phyloP scores from a whole-genome alignment of 2,113 vertebrate species.

The Aythya baeri region DNA sequence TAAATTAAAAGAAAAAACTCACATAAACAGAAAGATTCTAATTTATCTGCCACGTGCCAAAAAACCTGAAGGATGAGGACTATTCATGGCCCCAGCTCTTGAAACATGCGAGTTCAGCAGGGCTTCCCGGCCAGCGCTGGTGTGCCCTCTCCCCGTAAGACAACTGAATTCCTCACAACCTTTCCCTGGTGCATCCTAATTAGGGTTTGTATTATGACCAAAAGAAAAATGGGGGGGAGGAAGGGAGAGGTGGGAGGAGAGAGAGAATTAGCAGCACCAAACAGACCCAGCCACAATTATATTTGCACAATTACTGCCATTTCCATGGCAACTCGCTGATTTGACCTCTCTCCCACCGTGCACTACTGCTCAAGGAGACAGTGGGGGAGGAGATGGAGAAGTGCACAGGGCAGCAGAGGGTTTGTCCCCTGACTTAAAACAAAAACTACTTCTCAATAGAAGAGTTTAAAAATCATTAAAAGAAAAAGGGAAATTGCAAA shows the following conservation, averaged over 20 bases:
- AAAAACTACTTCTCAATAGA: neutral
- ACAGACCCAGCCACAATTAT: slow-evolving; percentile 38
- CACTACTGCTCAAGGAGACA: neutral
- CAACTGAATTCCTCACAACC: slow-evolving; percentile 24
- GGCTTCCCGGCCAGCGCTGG: neutral
- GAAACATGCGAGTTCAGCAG: neutral
- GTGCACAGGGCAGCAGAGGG: neutral
- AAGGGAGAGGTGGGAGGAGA: neutral
- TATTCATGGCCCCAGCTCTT: neutral
- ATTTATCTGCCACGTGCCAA: neutral
- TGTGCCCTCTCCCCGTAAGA: neutral
- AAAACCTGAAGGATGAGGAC: neutral
- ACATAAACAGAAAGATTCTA: neutral
- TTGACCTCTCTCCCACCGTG: neutral
- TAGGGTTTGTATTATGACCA: slow-evolving; percentile 45
- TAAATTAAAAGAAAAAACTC: neutral
- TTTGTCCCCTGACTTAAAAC: neutral
- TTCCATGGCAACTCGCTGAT: slow-evolving; percentile 34
- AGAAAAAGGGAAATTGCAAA: neutral
- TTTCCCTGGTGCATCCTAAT: slow-evolving; percentile 53
- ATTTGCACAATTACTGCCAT: slow-evolving; percentile 61
- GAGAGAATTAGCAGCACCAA: slow-evolving; percentile 49
- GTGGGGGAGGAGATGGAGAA: neutral
- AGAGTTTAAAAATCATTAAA: neutral
- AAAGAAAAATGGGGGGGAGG: slow-evolving; percentile 24